Evolutionary conservation across 1,140 invertebrate species (phyloP).

Genomic region (Leptonema lineaticorne): DNA sequence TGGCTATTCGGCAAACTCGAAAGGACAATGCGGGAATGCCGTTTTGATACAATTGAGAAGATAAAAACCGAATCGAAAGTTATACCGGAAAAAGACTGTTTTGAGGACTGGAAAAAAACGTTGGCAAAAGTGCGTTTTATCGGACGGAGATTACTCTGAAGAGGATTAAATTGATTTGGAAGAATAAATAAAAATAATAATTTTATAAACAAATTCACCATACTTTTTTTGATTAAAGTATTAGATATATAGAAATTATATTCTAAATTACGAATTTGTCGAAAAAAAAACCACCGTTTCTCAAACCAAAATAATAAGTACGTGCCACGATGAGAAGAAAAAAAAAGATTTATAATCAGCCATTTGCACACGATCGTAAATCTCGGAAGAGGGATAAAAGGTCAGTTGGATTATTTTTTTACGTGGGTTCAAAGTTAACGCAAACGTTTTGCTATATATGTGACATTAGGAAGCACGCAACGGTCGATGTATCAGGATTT

Average conservation of each 20-base stretch:
- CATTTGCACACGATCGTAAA: constrained; percentile 20
- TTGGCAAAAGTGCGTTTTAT: no score
- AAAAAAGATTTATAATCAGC: constrained; percentile 10
- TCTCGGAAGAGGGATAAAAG: constrained; percentile 7
- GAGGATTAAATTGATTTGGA: no score
- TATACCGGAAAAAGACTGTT: no score
- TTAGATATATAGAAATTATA: background rate
- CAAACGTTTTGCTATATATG: background rate
- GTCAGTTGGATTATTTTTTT: constrained; percentile 1
- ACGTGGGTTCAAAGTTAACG: background rate
- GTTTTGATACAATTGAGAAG: no score
- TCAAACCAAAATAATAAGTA: constrained; percentile 5
- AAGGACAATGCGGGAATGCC: no score
- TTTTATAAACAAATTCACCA: no score
- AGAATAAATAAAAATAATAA: no score
- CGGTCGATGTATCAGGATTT: background rate
- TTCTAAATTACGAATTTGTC: background rate
- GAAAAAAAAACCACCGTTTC: background rate
- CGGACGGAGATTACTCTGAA: no score
- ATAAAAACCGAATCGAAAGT: no score
- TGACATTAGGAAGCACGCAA: background rate
- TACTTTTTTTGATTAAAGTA: background rate
- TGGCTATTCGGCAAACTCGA: no score
- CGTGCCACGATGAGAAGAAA: background rate
- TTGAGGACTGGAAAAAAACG: no score